Evolutionary conservation across 2,113 vertebrate species (phyloP), one percentile per base, ranked within the genome.

Genomic region (Nycticryphes semicollaris): DNA sequence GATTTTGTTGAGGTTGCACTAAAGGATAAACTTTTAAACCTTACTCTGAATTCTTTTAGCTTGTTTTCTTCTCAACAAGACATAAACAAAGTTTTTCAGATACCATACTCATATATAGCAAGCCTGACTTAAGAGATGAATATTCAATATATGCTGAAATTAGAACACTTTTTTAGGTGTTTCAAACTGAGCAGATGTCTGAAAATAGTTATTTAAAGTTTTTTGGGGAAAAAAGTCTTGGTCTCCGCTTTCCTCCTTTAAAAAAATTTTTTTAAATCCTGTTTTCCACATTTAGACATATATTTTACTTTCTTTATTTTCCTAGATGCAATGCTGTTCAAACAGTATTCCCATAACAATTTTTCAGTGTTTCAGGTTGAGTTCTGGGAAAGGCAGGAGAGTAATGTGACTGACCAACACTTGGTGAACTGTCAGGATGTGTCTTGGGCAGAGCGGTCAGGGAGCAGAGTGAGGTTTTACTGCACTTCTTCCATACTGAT

Each of bases 171-270:
- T 48, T 68, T 39, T 0, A 54, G 69, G 15, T 51, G 10, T 45
- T 91, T 8, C 4, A 25, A 60, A 51, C 4, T 45, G 19, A 12
- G 3, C 14, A 79, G 19, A 27, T 15, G 20, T 56, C 15, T 9
- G 39, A 51, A 76, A 75, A 10, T 16, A 5, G 10, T 2, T 35
- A 35, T 35, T 37, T 60, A 15, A 51, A n/a, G 2, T n/a, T 33
- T 15, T 0, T 2, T 18, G 9, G 1, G 0, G 1, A 17, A 20
- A 10, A 24, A 12, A 20, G 2, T 24, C 27, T 43, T 31, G 5
- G 7, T 62, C 11, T 56, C 14, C 3, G 10, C 62, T 62, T 85
- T 45, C 63, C 5, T 56, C 21, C 12, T 56, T 27, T 3, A 43
- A 28, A 23, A 22, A 23, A 12, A 23, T 23, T 43, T 43, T 43